These are phyloP conservation scores for Styela plicata DNA, from an alignment of 23 tunicate species.

Conservation along the genomic window DNA sequence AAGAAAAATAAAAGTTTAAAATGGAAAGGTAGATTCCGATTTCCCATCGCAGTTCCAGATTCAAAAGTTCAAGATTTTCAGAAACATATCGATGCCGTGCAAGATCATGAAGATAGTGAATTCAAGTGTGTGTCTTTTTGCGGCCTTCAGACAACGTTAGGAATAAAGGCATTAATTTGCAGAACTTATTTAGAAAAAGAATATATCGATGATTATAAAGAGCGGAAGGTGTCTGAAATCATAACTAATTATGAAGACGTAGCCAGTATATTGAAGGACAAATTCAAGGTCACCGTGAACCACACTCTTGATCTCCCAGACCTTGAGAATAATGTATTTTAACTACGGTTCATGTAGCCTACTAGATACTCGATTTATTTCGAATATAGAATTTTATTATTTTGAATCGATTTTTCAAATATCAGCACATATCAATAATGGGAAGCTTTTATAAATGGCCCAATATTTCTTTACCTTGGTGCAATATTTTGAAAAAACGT, in stretches of 20 bases:
- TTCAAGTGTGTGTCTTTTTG: conserved; percentile 7
- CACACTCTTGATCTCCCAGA: neutral
- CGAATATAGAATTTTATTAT: no score
- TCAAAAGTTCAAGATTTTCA: conserved; percentile 14
- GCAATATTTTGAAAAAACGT: no score
- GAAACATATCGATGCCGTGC: neutral
- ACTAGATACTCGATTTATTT: no score
- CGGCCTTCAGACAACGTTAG: conserved; percentile 18
- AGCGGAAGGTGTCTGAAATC: neutral
- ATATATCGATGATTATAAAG: conserved; percentile 13
- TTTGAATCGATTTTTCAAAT: no score
- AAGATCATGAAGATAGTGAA: neutral
- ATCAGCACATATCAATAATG: no score
- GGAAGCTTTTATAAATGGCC: no score
- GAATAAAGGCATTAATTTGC: conserved; percentile 6
- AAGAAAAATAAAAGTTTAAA: neutral
- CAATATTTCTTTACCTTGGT: no score
- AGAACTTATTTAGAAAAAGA: conserved; percentile 13
- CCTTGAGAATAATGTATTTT: neutral
- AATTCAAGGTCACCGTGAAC: neutral
- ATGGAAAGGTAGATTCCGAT: conserved; percentile 19
- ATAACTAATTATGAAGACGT: conserved; percentile 4
- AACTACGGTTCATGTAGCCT: no score
- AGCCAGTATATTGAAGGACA: neutral
- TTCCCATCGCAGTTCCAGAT: neutral